Evolutionary conservation across 2,888 invertebrate species (phyloP).

Genomic region (Nysson spinosus): DNA sequence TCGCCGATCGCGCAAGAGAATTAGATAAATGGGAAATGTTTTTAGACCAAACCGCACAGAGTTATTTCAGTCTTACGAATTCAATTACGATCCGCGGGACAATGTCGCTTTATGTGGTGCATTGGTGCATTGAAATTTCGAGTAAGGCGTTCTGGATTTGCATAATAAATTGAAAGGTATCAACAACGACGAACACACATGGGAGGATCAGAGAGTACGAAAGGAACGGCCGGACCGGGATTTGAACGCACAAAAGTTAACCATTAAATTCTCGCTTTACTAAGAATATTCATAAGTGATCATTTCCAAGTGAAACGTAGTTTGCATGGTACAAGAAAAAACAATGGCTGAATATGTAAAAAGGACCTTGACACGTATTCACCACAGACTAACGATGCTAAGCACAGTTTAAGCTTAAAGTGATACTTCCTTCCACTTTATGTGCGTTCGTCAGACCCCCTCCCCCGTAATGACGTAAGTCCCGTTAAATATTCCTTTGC

Average conservation of each 20-base stretch:
- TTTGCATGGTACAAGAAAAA: slow-evolving; percentile 15
- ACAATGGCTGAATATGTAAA: slow-evolving; percentile 42
- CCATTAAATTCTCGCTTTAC: too few species aligned
- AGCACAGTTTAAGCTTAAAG: slow-evolving; percentile 40
- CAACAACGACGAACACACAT: too few species aligned
- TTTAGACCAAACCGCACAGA: background rate
- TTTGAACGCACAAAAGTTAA: too few species aligned
- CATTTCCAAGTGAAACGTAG: background rate
- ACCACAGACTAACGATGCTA: slow-evolving; percentile 39
- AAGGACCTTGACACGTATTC: slow-evolving; percentile 53
- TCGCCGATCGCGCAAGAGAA: slow-evolving; percentile 5
- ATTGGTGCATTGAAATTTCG: too few species aligned
- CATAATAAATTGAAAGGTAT: too few species aligned
- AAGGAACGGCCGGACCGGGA: too few species aligned
- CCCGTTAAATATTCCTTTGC: too few species aligned
- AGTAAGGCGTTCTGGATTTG: too few species aligned
- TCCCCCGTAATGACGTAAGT: too few species aligned
- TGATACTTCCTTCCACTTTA: slow-evolving; percentile 45
- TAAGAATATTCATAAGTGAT: background rate
- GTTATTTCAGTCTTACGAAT: background rate
- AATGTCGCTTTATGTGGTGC: background rate
- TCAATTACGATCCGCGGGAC: background rate
- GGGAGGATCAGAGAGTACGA: too few species aligned
- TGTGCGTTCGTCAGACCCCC: too few species aligned
- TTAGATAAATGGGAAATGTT: background rate